Percentiles rank a stretch among this genome's conserved stretches.
Evolutionary conservation across 2,113 vertebrate species (phyloP).

Genomic region (Cygnus buccinator): DNA sequence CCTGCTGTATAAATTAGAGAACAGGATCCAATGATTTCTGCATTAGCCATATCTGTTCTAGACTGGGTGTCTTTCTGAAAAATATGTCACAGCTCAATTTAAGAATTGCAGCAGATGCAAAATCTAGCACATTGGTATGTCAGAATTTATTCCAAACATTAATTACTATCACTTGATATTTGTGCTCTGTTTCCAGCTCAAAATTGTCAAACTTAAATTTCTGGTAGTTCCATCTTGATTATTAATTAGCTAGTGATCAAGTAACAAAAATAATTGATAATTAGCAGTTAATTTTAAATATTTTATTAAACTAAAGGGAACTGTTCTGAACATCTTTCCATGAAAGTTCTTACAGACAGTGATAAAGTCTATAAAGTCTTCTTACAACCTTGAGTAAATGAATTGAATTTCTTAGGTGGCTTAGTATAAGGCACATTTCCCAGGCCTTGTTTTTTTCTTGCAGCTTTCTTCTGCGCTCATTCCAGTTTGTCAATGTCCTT

Average conservation of each 20-base stretch:
- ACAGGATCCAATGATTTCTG: not conserved
- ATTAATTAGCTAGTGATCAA: not conserved
- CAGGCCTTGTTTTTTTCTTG: not conserved
- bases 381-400: not conserved
- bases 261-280: not conserved
- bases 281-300: not conserved
- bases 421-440: not conserved
- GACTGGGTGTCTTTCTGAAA: not conserved
- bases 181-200: not conserved
- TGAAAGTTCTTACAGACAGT: not conserved
- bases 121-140: not conserved
- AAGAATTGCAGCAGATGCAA: conserved; percentile 30
- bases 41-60: not conserved
- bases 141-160: not conserved
- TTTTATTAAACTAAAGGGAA: not conserved
- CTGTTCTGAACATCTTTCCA: not conserved
- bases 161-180: conserved; percentile 21
- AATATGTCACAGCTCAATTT: not conserved
- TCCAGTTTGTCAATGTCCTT: not conserved
- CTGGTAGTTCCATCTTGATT: not conserved
- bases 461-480: not conserved
- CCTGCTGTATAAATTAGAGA: not conserved
- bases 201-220: conserved; percentile 19
- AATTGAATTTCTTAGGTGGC: not conserved
- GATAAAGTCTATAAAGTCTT: not conserved